These are phyloP conservation scores for Pachyrhynchus sulphureomaculatus DNA, from an alignment of 1,140 invertebrate genomes.

Conservation along the genomic window DNA sequence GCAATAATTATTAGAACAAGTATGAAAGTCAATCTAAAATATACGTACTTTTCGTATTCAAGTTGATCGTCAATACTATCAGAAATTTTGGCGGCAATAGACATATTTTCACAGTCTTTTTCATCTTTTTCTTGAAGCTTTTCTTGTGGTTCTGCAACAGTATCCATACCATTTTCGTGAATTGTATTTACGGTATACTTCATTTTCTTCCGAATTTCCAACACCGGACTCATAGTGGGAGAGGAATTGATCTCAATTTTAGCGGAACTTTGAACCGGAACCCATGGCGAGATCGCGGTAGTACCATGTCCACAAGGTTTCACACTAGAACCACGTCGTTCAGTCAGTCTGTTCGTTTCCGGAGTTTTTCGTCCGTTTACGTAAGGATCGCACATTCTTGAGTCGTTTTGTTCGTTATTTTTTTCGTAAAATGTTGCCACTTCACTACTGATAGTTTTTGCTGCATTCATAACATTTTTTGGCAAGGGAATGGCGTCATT, in stretches of 20 bases:
- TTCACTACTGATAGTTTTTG: slow-evolving; percentile 32
- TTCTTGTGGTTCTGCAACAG: neutral
- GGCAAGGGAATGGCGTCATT: slow-evolving; percentile 24
- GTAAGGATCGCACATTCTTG: slow-evolving; percentile 30
- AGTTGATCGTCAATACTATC: slow-evolving; percentile 1
- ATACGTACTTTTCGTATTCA: slow-evolving; percentile 19
- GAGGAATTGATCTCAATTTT: slow-evolving; percentile 31
- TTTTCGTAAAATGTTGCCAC: slow-evolving; percentile 37
- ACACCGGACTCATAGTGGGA: slow-evolving; percentile 41
- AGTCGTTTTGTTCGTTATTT: slow-evolving; percentile 27
- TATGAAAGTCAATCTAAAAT: neutral
- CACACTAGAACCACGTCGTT: slow-evolving; percentile 34
- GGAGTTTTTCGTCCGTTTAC: slow-evolving; percentile 22
- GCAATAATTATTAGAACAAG: too few relatives aligned
- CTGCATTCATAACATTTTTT: slow-evolving; percentile 38
- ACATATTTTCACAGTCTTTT: neutral
- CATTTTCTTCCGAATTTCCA: slow-evolving; percentile 37
- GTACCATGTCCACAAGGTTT: slow-evolving; percentile 50
- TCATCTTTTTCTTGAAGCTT: slow-evolving; percentile 6
- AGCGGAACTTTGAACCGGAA: slow-evolving; percentile 22
- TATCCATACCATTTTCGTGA: slow-evolving; percentile 1
- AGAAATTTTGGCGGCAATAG: neutral
- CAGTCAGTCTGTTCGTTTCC: slow-evolving; percentile 1
- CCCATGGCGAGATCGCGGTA: slow-evolving; percentile 42
- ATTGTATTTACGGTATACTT: slow-evolving; percentile 29